Base-by-base conservation (phyloP, 2,888 invertebrate genomes). In the Pharmacophagus antenor region DNA sequence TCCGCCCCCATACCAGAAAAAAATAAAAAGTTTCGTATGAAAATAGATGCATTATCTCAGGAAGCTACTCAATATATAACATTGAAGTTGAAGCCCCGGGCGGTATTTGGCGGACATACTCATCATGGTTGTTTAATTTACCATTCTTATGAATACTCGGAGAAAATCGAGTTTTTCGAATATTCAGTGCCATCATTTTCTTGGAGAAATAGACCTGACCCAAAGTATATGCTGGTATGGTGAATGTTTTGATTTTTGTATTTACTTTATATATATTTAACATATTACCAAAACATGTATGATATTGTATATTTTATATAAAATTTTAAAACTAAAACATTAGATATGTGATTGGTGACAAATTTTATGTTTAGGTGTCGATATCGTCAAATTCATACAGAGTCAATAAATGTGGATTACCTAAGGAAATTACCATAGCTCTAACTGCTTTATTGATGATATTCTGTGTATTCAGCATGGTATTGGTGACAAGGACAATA, bases 161-260 rank as follows among this genome's bases (percentile, higher is more conserved):
- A 85, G 6, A 50, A 56, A 56, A 31, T 88, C 69, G 65, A 93
- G 91, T 79, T 94, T 67, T 85, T 92, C 48, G 96, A 96, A 83
- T 93, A 94, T 69, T 98, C 98, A 0, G 93, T 99, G 27, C 95
- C 99, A 0, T 99, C 99, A 5, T 99, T 98, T 76, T 98, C 95
- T 76, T 99, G 99, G 99, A 92, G 99, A 62, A 98, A 99, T 83
- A 96, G 96, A 76, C 92, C 95, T 63, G 95, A 96, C 85, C 99
- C 99, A 0, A 96, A 96, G 70, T 98, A 96, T 84, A 92, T 97
- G 77, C 82, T 99, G 93, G 98, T 98, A 44, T 46, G 37, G 25
- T 8, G n/a, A n/a, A n/a, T n/a, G n/a, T n/a, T n/a, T n/a, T n/a
- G n/a, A n/a, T n/a, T n/a, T n/a, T n/a, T n/a, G n/a, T n/a, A n/a